Evolutionary conservation across 2,113 vertebrate genomes (phyloP).

Genomic region (Lycaon pictus): DNA sequence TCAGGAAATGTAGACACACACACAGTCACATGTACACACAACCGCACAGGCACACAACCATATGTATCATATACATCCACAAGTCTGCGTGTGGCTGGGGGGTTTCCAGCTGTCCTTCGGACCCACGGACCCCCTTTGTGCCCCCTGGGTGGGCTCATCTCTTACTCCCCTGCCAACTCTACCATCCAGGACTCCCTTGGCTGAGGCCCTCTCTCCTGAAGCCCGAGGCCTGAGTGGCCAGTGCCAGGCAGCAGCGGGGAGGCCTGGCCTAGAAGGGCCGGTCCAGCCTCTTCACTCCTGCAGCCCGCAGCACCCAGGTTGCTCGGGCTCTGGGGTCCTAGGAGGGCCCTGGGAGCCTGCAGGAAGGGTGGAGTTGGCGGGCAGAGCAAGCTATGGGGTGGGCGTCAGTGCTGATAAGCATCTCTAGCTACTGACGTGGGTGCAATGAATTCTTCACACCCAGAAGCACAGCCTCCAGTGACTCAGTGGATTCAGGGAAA

Average conservation of each 20-base stretch:
- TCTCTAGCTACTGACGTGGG: neutral
- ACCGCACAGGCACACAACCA: neutral
- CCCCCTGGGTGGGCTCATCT: neutral
- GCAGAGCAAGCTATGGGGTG: neutral
- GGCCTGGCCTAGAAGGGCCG: no score
- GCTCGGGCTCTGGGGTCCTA: neutral
- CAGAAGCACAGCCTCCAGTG: neutral
- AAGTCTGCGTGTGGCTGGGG: neutral
- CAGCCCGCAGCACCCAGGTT: neutral
- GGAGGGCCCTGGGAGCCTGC: neutral
- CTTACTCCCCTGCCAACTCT: no score
- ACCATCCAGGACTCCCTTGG: no score
- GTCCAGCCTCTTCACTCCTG: neutral
- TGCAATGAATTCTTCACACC: neutral
- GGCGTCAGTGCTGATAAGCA: neutral
- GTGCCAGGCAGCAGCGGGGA: fast-evolving
- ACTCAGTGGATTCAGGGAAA: conserved; percentile 18
- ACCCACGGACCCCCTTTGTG: neutral
- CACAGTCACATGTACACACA: neutral
- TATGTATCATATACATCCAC: neutral
- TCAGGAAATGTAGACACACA: neutral
- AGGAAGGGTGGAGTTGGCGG: neutral
- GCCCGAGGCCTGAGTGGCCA: neutral
- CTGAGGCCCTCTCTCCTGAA: neutral
- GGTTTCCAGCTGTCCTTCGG: neutral